Conservation (phyloP, 2,113 vertebrate species). For the Notarius quadriscutis region DNA sequence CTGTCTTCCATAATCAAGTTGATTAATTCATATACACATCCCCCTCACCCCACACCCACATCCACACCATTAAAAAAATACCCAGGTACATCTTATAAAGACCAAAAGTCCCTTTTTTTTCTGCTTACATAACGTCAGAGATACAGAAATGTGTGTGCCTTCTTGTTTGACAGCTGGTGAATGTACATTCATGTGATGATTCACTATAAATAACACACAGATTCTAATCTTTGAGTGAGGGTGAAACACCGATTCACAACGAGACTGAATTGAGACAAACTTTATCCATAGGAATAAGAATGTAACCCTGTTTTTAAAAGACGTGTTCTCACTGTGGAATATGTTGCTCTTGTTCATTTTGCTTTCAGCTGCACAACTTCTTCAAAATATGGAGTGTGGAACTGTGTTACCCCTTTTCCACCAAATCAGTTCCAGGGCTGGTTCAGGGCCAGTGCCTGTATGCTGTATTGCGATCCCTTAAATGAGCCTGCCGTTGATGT, state of each 20-base stretch:
- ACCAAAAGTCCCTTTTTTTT: neutral
- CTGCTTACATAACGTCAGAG: slow-evolving; percentile 61
- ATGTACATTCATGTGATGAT: neutral
- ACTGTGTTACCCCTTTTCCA: slow-evolving; percentile 83
- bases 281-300: neutral
- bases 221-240: neutral
- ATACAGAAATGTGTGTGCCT: slow-evolving; percentile 72
- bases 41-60: neutral
- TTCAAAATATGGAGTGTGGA: slow-evolving; percentile 85
- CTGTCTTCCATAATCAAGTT: neutral
- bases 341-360: neutral
- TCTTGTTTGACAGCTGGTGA: slow-evolving; percentile 89
- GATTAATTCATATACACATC: neutral
- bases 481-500: slow-evolving; percentile 47
- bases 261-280: neutral
- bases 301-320: neutral
- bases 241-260: neutral
- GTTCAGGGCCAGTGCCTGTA: neutral
- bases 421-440: no score
- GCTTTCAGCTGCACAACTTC: slow-evolving; percentile 76
- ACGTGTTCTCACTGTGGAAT: neutral
- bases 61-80: neutral
- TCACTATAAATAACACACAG: neutral
- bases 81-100: slow-evolving; percentile 32
- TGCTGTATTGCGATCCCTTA: neutral